Conservation (phyloP, 2,113 vertebrate genomes). For the Phyllopteryx taeniolatus region DNA sequence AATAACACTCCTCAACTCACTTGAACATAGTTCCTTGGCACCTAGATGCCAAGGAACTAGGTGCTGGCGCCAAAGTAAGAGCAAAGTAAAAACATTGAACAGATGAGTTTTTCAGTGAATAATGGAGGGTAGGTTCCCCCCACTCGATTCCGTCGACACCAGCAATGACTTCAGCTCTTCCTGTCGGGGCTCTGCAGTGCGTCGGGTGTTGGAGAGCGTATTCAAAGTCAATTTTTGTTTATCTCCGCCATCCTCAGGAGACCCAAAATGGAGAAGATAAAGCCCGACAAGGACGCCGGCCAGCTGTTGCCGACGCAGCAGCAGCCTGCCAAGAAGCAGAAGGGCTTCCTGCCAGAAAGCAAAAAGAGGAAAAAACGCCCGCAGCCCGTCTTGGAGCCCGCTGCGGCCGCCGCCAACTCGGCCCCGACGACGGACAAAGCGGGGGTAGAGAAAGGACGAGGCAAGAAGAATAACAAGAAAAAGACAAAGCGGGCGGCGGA, state of each 20-base stretch:
- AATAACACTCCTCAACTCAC: not conserved
- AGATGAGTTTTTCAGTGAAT: too few species aligned
- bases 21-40: not conserved
- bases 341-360: conserved; percentile 88
- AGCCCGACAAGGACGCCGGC: conserved; percentile 21
- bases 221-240: not conserved
- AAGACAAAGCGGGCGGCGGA: conserved; percentile 51
- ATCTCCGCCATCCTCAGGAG: conserved; percentile 61
- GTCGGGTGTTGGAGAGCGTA: not conserved
- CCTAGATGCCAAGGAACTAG: too few species aligned
- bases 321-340: conserved; percentile 76
- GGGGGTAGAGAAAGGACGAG: conserved; percentile 31
- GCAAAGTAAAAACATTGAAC: not conserved
- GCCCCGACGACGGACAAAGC: conserved; percentile 8
- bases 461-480: conserved; percentile 62
- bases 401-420: conserved; percentile 10
- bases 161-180: not conserved
- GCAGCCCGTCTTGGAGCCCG: conserved; percentile 33
- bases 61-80: not conserved
- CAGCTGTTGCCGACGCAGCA: conserved; percentile 11
- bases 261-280: conserved; percentile 80
- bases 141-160: not conserved
- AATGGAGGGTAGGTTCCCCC: too few species aligned
- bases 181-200: not conserved
- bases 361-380: conserved; percentile 88